A percentile compares a stretch with the other conserved stretches of the same genome.
Conservation (phyloP, 2,797 vertebrate species). For the Amblyopsis hoosieri region DNA sequence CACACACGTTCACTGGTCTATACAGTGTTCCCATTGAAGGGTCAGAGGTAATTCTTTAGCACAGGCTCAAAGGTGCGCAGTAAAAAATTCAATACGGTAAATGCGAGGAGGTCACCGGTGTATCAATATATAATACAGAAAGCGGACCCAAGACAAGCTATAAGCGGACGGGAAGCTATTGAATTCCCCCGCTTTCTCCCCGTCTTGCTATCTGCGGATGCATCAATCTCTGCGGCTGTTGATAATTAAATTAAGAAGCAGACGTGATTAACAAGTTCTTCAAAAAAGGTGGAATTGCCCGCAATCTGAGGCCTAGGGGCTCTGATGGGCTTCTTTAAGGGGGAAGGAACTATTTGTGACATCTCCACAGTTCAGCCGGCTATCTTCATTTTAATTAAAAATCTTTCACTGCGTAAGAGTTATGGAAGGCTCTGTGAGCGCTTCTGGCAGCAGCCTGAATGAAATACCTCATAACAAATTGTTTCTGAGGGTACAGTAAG, state of each 20-base stretch:
- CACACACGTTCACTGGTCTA: constrained; percentile 32
- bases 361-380: constrained; percentile 75
- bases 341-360: constrained; percentile 75
- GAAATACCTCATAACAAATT: constrained; percentile 73
- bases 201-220: constrained; percentile 59
- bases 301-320: constrained; percentile 58
- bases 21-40: constrained; percentile 77
- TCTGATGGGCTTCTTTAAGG: constrained; percentile 64
- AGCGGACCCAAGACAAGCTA: constrained; percentile 85
- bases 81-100: constrained; percentile 89
- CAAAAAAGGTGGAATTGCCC: constrained; percentile 73
- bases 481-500: constrained; percentile 64
- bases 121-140: constrained; percentile 83
- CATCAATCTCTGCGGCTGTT: constrained; percentile 78
- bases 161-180: constrained; percentile 79
- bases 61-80: constrained; percentile 85
- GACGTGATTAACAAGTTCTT: constrained; percentile 79
- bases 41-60: constrained; percentile 86
- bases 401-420: constrained; percentile 77
- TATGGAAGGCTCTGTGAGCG: constrained; percentile 68
- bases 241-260: constrained; percentile 78
- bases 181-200: constrained; percentile 65
- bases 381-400: constrained; percentile 82
- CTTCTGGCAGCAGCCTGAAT: constrained; percentile 67
- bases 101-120: constrained; percentile 79